Evolutionary conservation across 2,888 invertebrate species (phyloP).

Genomic region (Eupithecia pulchellata): DNA sequence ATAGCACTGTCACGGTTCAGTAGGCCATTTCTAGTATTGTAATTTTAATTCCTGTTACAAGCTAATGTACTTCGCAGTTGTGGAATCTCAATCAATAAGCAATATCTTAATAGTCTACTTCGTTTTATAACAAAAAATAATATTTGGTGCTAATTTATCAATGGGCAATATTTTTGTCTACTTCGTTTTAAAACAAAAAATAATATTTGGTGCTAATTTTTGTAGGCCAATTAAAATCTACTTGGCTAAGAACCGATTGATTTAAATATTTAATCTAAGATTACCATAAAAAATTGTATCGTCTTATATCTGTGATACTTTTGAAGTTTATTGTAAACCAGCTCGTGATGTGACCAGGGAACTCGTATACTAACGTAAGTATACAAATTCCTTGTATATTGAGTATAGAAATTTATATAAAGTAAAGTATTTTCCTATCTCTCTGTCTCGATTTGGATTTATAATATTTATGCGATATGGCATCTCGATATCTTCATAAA

Average conservation of each 20-base stretch:
- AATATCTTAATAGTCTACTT: background rate
- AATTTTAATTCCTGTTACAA: background rate
- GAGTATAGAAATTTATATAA: too few species aligned
- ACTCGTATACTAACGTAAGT: too few species aligned
- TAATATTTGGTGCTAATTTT: too few species aligned
- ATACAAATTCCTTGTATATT: too few species aligned
- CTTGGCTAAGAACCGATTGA: background rate
- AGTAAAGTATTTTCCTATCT: too few species aligned
- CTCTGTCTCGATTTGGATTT: background rate
- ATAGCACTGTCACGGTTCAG: background rate
- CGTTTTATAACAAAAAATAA: background rate
- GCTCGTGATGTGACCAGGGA: too few species aligned
- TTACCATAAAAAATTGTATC: too few species aligned
- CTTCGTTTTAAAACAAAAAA: background rate
- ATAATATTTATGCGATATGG: background rate
- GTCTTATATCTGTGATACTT: too few species aligned
- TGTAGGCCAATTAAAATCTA: background rate
- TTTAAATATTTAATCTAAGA: too few species aligned
- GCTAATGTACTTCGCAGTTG: background rate
- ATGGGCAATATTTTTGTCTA: background rate
- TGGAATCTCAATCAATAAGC: background rate
- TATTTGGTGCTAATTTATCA: too few species aligned
- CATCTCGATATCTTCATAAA: background rate
- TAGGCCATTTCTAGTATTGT: background rate
- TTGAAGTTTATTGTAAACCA: too few species aligned